Evolutionary conservation across 1,140 invertebrate genomes (phyloP), one percentile per base, ranked within the genome.

Genomic region (Panagrolaimus sp.): DNA sequence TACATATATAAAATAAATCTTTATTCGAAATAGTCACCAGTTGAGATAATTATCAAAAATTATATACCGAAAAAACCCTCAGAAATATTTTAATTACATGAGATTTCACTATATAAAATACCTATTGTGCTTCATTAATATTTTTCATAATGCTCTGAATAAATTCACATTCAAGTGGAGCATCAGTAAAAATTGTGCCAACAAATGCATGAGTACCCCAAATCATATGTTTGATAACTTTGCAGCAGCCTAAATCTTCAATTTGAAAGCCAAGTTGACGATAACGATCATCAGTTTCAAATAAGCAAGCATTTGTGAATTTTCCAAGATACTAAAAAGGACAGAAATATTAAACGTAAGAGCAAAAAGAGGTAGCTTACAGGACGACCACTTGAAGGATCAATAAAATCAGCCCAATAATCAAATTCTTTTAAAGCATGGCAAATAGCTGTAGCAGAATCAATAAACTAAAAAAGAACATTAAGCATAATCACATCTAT

Each of bases 371-470:
- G n/a, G n/a, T n/a, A 38, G 31, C 31, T 38, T 38, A 38, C 31
- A 16, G 90, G 89, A 73, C 88, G 87, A 13, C 90, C 90, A 75
- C 88, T 89, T n/a, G 87, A 87, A 5, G 90, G 90, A 81, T 91
- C 90, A 61, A 91, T 87, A 77, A 91, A 91, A 79, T 91, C 90
- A 1, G 89, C 88, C 90, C 90, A 91, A 76, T 87, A 90, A 23
- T 89, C 89, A 66, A 85, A 83, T 42, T 86, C 83, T 69, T 83
- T 74, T 53, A 88, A 86, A 80, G 78, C 76, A n/a, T 74, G 67
- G 73, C 85, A 86, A 8, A 88, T 84, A 65, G 85, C 84, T 70
- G 83, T 77, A 14, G 87, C 86, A 63, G 82, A 82, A 48, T 82
- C 74, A 27, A 87, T 75, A 77, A 88, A 87, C 31, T 38, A 38